Conservation (phyloP, 2,113 vertebrate genomes). For the Oncorhynchus mykiss region DNA sequence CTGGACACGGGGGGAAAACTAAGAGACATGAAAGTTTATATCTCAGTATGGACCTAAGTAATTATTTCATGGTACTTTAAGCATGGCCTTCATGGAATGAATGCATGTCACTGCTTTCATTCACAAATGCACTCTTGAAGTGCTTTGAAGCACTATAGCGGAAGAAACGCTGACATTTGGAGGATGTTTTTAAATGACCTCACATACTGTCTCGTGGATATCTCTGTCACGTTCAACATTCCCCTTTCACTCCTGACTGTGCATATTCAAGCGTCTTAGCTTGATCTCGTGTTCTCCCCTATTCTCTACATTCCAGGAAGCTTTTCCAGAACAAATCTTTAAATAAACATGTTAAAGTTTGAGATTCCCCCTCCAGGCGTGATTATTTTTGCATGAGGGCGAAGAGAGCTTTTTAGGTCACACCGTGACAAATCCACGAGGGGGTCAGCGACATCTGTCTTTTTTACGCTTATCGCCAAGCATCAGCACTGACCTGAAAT, state of each 20-base stretch:
- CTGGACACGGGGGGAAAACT: too few relatives aligned
- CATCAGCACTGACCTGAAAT: slow-evolving; percentile 12
- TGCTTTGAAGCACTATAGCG: slow-evolving; percentile 38
- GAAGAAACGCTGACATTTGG: slow-evolving; percentile 44
- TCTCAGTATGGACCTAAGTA: too few relatives aligned
- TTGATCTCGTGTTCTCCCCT: neutral
- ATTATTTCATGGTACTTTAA: neutral
- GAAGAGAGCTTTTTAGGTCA: slow-evolving; percentile 51
- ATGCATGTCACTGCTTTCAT: neutral
- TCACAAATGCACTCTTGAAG: slow-evolving; percentile 33
- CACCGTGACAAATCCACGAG: slow-evolving; percentile 38
- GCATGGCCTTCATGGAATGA: slow-evolving; percentile 16
- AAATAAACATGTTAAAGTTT: slow-evolving; percentile 51
- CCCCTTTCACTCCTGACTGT: slow-evolving; percentile 39
- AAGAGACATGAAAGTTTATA: too few relatives aligned
- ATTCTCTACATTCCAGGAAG: slow-evolving; percentile 11
- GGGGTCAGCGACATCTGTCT: slow-evolving; percentile 19
- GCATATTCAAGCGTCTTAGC: slow-evolving; percentile 20
- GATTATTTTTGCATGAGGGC: slow-evolving; percentile 68
- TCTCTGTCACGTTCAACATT: slow-evolving; percentile 14
- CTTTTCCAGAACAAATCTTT: slow-evolving; percentile 60
- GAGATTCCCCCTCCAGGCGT: slow-evolving; percentile 45
- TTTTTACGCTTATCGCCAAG: neutral
- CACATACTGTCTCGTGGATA: slow-evolving; percentile 18
- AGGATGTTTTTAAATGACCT: slow-evolving; percentile 37